Evolutionary conservation across 2,797 vertebrate genomes (phyloP), one percentile per base, ranked within the genome.

Genomic region (Pipistrellus pygmaeus): DNA sequence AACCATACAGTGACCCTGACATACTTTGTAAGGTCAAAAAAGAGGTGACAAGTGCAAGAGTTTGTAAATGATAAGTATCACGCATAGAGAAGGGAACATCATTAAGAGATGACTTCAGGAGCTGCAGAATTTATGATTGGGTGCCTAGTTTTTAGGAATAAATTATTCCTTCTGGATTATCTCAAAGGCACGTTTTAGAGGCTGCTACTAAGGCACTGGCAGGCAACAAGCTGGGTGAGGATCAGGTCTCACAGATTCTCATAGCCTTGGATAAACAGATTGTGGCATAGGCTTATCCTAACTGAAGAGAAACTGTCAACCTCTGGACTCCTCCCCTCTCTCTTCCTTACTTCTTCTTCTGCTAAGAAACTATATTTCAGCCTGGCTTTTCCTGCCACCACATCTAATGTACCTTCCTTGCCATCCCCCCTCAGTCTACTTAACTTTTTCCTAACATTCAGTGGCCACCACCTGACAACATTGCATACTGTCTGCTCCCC

Each of bases 81-180:
- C 3, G 8, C 27, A 46, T 1, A 25, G 30, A 27, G 23, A 51
- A 76, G 30, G 85, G 46, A 80, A 32, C 44, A 21, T 8, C 23
- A 6, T 53, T 73, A 35, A 72, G 30, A 57, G n/a, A 27, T 88
- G 20, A 32, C 51, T 57, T 11, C 7, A 55, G 66, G 25, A 66
- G 17, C 20, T 27, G 13, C 1, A n/a, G 83, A 35, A 77, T 41
- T 76, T 93, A 27, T 55, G 35, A 88, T 14, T 18, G 32, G 53
- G 66, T 48, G 44, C 32, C 30, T 85, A 21, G 4, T 41, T 83
- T 80, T 15, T 4, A 60, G n/a, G 64, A 62, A 66, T 68, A 75
- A 87, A 35, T 35, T 23, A 78, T 90, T 92, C 66, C 46, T 84
- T 95, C 80, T 90, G 71, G 23, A 60, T 85, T 82, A 9, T 78